Evolutionary conservation across 2,888 invertebrate species (phyloP).

Genomic region (Dryocosmus kuriphilus): DNA sequence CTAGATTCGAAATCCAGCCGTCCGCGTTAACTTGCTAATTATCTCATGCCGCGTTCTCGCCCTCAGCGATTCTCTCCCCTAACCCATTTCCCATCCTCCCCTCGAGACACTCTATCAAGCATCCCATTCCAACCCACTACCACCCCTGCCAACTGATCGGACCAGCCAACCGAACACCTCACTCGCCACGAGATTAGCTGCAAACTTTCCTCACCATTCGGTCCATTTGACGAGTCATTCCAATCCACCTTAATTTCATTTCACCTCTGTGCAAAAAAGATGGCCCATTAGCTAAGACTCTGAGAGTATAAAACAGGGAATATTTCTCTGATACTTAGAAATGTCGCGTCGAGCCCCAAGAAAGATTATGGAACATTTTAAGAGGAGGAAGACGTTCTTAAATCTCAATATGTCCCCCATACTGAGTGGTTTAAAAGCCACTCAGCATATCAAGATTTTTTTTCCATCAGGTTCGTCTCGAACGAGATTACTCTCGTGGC

Average conservation of each 20-base stretch:
- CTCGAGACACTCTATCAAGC: constrained; percentile 40
- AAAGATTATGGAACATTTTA: background rate
- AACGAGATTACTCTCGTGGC: background rate
- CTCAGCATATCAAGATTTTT: constrained; percentile 9
- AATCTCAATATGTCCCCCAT: constrained; percentile 36
- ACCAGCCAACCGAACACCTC: constrained; percentile 48
- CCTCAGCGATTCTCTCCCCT: constrained; percentile 39
- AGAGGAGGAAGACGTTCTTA: constrained; percentile 13
- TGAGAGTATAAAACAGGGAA: constrained; percentile 11
- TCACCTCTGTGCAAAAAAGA: constrained; percentile 23
- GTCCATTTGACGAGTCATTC: constrained; percentile 34
- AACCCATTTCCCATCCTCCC: constrained; percentile 37
- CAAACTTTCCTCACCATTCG: constrained; percentile 61
- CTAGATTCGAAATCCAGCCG: constrained; percentile 62
- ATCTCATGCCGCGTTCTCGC: constrained; percentile 53
- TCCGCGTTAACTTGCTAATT: constrained; percentile 68
- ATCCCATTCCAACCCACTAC: constrained; percentile 14
- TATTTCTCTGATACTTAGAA: background rate
- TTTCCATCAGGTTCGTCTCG: background rate
- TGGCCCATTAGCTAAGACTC: constrained; percentile 33
- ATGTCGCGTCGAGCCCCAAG: background rate
- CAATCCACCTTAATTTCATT: constrained; percentile 28
- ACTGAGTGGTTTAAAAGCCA: constrained; percentile 20
- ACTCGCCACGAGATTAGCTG: constrained; percentile 66
- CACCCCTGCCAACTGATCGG: constrained; percentile 27